Conservation (phyloP, 2,113 vertebrate species). For the Chaetura pelagica region DNA sequence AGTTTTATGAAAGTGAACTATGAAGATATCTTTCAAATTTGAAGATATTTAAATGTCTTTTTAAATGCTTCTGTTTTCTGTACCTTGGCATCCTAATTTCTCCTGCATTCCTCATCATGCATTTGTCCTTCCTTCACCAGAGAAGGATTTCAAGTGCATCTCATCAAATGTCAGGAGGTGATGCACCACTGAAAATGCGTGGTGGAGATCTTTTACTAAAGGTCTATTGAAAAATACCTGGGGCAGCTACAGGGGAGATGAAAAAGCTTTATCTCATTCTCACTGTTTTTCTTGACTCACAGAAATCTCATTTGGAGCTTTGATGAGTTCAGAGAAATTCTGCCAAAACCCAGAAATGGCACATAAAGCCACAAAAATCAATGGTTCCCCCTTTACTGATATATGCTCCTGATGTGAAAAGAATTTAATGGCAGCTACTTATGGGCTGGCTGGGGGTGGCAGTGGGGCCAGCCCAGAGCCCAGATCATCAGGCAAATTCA, state of each 20-base stretch:
- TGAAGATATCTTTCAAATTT: background rate
- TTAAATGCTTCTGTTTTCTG: background rate
- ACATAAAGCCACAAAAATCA: background rate
- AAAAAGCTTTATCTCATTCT: background rate
- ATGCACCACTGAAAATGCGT: background rate
- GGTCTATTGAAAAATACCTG: background rate
- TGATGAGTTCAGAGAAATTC: background rate
- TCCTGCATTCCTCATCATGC: background rate
- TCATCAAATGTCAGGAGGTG: background rate
- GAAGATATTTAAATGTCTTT: background rate
- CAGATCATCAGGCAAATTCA: background rate
- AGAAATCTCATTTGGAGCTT: background rate
- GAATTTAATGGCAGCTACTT: background rate
- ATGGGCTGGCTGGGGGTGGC: background rate
- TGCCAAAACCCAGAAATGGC: background rate
- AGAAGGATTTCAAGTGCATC: background rate
- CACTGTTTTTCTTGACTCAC: background rate
- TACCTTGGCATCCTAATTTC: background rate
- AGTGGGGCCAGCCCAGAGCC: background rate
- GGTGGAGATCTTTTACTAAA: background rate
- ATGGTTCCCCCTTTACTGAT: background rate
- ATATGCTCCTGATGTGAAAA: background rate
- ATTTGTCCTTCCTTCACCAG: background rate
- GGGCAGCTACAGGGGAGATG: background rate
- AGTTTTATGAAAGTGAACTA: background rate